Evolutionary conservation across 2,888 invertebrate species (phyloP), one percentile per base, ranked within the genome.

Genomic region (Drosophila villosipedis): DNA sequence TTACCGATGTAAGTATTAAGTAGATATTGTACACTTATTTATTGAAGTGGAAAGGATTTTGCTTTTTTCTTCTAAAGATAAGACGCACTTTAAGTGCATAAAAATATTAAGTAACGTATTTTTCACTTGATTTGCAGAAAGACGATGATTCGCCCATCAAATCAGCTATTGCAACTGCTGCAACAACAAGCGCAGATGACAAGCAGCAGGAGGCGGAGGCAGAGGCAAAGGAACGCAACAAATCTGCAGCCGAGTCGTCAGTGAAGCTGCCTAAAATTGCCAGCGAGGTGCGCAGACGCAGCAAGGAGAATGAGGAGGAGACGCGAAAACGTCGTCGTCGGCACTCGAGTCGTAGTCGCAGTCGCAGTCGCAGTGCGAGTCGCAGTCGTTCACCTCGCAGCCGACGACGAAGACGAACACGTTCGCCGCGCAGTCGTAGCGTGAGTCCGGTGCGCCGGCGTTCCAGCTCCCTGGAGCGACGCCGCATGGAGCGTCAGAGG

Each of bases 401-500:
- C 6, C 81, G 83, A 33, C 78, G 90, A 0, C 68, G 78, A 6
- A 84, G 80, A 25, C 85, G 76, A 39, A 57, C 74, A 31, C 55
- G 68, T 1, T 78, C 68, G 57, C 64, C 76, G 43, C 67, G 77
- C 25, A 76, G 80, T 65, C 61, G 63, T 16, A 72, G 79, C 61
- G 14, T 31, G 2, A 88, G 81, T 52, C 74, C 78, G 14, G 64
- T 67, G 22, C 80, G 86, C 4, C 68, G 90, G 2, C 88, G 92
- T 22, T 91, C 92, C 4, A 78, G 64, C 31, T 91, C 91, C 0
- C 19, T 92, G 47, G 92, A 92, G 59, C 84, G 92, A 5, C 66
- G 92, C 22, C 91, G 92, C 1, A 76, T 72, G 10, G 92, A 92
- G 59, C 90, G 92, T 4, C 88, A 89, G 55, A 79, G 71, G n/a